Evolutionary conservation across 2,888 invertebrate species (phyloP), one percentile per base, ranked within the genome.

Genomic region (Poecilobothrus nobilitatus): DNA sequence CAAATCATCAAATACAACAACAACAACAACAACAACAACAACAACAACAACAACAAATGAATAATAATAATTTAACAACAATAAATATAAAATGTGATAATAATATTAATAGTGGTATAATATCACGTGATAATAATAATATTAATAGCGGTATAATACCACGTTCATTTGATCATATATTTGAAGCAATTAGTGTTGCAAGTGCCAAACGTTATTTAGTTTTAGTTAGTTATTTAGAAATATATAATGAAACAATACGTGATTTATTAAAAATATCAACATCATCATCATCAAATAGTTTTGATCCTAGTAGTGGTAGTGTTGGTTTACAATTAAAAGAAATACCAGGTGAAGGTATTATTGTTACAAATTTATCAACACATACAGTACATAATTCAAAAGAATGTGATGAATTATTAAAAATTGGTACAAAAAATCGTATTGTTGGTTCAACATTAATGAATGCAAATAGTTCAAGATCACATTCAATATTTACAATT

Each of bases 211-310:
- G 91, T 77, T 95, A 87, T 79, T 83, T 81, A 62, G 81, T 78
- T 1, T 68, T 81, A 12, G 78, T 79, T 4, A 80, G 79, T 6
- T 97, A 96, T 79, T 85, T 97, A 78, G 97, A 97, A 84, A 91
- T 96, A 66, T 96, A 96, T 83, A 96, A 96, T 80, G 96, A 96
- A 83, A 93, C 91, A 82, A 95, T 96, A 71, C 86, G 95, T 15
- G 96, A 96, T 80, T 84, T 96, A 68, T 82, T 96, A 72, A 91
- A 91, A 77, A 92, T 94, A 15, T 74, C 73, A 66, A 76, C 76
- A 90, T 37, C 37, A 37, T 37, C 37, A 10, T 10, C 10, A 10
- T 5, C 8, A 10, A 37, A 37, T 37, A 37, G 12, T 37, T 10
- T 10, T 37, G 27, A 33, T 18, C 7, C 2, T 22, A 21, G 22